phyloP scores from a whole-genome alignment of 2,888 invertebrate species.

The Galerucella calmariensis region DNA sequence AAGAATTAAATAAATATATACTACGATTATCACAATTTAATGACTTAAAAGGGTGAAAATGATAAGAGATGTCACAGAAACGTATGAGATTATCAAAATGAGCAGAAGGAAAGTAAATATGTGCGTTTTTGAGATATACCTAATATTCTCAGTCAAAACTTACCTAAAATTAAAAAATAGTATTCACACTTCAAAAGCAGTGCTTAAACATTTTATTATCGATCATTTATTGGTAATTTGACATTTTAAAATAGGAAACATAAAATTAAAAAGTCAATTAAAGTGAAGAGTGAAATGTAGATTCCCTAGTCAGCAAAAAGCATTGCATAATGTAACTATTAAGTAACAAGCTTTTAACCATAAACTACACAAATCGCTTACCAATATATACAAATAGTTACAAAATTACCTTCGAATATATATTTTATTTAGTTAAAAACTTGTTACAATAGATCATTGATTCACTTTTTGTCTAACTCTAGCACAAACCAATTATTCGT shows the following conservation, averaged over 20 bases:
- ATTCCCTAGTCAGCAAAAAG: conserved; percentile 17
- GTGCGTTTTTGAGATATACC: conserved; percentile 43
- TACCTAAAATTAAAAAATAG: conserved; percentile 42
- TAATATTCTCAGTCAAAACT: conserved; percentile 44
- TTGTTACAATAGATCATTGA: conserved; percentile 12
- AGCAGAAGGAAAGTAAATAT: conserved; percentile 39
- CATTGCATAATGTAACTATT: conserved; percentile 9
- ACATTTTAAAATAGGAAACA: conserved; percentile 27
- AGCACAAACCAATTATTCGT: background rate
- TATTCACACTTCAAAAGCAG: conserved; percentile 35
- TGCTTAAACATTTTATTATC: conserved; percentile 27
- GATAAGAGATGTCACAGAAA: conserved; percentile 43
- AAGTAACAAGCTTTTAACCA: conserved; percentile 24
- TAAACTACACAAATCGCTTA: conserved; percentile 5
- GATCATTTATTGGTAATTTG: conserved; percentile 31
- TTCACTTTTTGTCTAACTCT: background rate
- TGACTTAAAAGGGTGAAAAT: conserved; percentile 33
- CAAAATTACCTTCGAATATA: conserved; percentile 24
- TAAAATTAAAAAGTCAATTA: conserved; percentile 14
- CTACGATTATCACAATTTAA: conserved; percentile 38
- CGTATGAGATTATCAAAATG: conserved; percentile 39
- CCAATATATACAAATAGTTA: conserved; percentile 31
- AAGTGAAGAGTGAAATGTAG: background rate
- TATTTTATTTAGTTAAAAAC: conserved; percentile 21
- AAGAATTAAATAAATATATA: conserved; percentile 31